phyloP scores from a whole-genome alignment of 2,888 invertebrate genomes.

The Meliscaeva auricollis region DNA sequence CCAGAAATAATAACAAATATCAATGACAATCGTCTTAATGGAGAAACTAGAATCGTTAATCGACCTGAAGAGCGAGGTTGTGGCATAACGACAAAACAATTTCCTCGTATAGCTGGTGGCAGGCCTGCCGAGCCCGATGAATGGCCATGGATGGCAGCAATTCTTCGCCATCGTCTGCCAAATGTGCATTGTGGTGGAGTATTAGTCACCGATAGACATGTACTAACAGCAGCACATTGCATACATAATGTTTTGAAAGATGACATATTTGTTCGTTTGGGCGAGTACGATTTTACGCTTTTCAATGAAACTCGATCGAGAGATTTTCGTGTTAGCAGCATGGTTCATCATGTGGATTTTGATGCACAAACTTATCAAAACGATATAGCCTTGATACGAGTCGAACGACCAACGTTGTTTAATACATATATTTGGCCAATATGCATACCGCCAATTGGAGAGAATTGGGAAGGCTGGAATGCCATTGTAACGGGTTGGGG shows the following conservation, averaged over 20 bases:
- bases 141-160: constrained; percentile 94
- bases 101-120: constrained; percentile 87
- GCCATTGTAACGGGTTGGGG: constrained; percentile 93
- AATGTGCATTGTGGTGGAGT: constrained; percentile 91
- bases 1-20: constrained; percentile 79
- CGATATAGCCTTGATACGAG: constrained; percentile 90
- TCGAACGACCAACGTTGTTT: constrained; percentile 88
- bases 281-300: constrained; percentile 91
- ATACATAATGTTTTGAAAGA: constrained; percentile 85
- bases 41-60: constrained; percentile 78
- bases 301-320: constrained; percentile 88
- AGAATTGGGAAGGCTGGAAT: constrained; percentile 86
- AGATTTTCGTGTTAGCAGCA: constrained; percentile 88
- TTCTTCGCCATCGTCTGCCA: constrained; percentile 86
- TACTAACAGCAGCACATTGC: constrained; percentile 86
- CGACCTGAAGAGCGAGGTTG: constrained; percentile 82
- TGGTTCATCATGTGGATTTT: constrained; percentile 89
- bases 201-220: constrained; percentile 89
- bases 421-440: constrained; percentile 93
- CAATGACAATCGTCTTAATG: constrained; percentile 70
- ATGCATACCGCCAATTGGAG: constrained; percentile 89
- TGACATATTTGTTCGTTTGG: constrained; percentile 89
- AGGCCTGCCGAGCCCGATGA: constrained; percentile 88
- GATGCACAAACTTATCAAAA: constrained; percentile 88
- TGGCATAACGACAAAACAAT: constrained; percentile 83